Conservation (phyloP, 2,888 invertebrate species). For the Melipona bicolor region DNA sequence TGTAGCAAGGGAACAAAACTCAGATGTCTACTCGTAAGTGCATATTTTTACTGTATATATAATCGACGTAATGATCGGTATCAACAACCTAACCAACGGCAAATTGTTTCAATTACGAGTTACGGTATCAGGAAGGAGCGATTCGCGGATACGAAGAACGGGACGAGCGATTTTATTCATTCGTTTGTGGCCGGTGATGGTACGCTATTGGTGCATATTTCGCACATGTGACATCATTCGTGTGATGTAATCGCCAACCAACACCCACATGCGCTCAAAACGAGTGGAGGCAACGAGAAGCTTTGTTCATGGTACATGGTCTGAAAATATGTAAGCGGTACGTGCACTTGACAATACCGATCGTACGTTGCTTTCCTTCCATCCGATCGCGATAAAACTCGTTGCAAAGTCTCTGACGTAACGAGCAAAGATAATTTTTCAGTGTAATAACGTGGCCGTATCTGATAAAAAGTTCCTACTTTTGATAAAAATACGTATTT, state of each 20-base stretch:
- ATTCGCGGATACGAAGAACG: constrained; percentile 12
- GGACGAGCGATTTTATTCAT: constrained; percentile 6
- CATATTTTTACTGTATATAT: neutral
- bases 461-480: neutral
- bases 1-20: too few relatives aligned
- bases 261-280: constrained; percentile 54
- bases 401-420: neutral
- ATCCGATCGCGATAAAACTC: constrained; percentile 10
- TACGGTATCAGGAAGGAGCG: constrained; percentile 27
- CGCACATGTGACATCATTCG: constrained; percentile 79
- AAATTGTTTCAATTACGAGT: constrained; percentile 1
- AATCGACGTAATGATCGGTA: neutral
- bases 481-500: neutral
- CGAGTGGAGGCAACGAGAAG: constrained; percentile 32
- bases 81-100: neutral
- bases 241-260: constrained; percentile 75
- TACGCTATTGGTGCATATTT: constrained; percentile 70
- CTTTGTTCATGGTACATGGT: constrained; percentile 33
- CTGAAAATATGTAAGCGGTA: constrained; percentile 31
- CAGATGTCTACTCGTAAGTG: too few relatives aligned
- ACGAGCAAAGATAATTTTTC: neutral
- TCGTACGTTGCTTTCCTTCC: constrained; percentile 1
- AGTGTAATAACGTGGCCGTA: neutral
- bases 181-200: constrained; percentile 18
- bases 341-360: constrained; percentile 30